Evolutionary conservation across 2,797 vertebrate species (phyloP), one percentile per base, ranked within the genome.

Genomic region (Balearica regulorum): DNA sequence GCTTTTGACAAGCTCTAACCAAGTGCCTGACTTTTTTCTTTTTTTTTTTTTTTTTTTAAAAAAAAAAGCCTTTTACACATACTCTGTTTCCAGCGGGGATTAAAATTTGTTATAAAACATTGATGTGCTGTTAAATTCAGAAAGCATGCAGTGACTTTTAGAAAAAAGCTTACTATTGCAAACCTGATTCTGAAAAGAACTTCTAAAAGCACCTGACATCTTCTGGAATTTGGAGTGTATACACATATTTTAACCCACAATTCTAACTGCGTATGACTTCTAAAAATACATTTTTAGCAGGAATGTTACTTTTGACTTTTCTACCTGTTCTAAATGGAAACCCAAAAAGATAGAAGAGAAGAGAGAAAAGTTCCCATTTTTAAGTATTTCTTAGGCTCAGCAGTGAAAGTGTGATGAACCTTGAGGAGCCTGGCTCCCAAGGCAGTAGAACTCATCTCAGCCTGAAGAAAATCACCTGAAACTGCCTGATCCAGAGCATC

Each of bases 51-150:
- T 84, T 13, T 65, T 46, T n/a, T 9, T n/a, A n/a, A n/a, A n/a
- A n/a, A 9, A 21, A 21, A 11, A 68, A 92, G 33, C 31, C 75
- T 91, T 96, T 95, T 94, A 77, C 80, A 90, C 62, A 57, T 28
- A 54, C 71, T 57, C 53, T 93, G 55, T 68, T 96, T 92, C 88
- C 81, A 96, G 55, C 8, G 0, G 75, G 90, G 75, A 90, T 96
- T 92, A 94, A 94, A 94, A 92, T 73, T 77, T 82, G 57, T 68
- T 11, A 3, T 96, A 85, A 96, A 96, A 93, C 83, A 95, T 89
- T 96, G 71, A 95, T 95, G 86, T 90, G 78, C 53, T 93, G 70
- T 80, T 95, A 92, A 90, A 95, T 68, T 95, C 80, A 79, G 91
- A 90, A 84, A 95, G 86, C 17, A 5, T 68, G 37, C 39, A 85